phyloP scores from a whole-genome alignment of 2,113 vertebrate genomes.

The Nannobrachium achirus region DNA sequence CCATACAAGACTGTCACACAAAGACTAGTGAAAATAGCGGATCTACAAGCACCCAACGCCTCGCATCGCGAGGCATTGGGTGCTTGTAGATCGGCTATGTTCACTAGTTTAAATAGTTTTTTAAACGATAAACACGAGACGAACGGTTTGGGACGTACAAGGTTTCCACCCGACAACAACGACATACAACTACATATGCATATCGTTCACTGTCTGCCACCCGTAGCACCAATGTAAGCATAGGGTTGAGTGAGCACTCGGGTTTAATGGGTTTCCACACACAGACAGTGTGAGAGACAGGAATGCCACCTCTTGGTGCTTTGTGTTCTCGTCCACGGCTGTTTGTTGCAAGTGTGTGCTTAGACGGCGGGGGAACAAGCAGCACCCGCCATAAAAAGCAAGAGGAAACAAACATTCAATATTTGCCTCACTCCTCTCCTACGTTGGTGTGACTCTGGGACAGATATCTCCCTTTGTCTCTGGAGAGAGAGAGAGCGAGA shows the following conservation, averaged over 20 bases:
- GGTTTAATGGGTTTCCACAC: slow-evolving; percentile 42
- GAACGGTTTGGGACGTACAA: too few species aligned
- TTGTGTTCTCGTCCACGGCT: slow-evolving; percentile 43
- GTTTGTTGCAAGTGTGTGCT: slow-evolving; percentile 78
- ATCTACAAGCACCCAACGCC: too few species aligned
- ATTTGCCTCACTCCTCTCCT: slow-evolving; percentile 75
- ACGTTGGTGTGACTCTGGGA: slow-evolving; percentile 65
- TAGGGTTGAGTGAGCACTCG: slow-evolving; percentile 10
- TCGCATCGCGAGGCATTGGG: too few species aligned
- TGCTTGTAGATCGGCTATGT: too few species aligned
- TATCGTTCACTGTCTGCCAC: slow-evolving; percentile 47
- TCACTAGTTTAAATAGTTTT: too few species aligned
- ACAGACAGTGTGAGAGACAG: slow-evolving; percentile 44
- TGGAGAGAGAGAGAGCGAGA: neutral
- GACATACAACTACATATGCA: too few species aligned
- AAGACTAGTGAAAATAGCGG: too few species aligned
- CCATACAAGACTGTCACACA: too few species aligned
- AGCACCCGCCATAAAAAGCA: slow-evolving; percentile 75
- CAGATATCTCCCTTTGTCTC: slow-evolving; percentile 71
- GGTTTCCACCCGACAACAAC: too few species aligned
- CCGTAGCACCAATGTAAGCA: too few species aligned
- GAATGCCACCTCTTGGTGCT: slow-evolving; percentile 59
- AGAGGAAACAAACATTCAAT: slow-evolving; percentile 77
- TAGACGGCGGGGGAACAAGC: slow-evolving; percentile 60
- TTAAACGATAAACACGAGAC: too few species aligned